Base-by-base conservation (phyloP, 2,888 invertebrate species). In the Rhingia rostrata region DNA sequence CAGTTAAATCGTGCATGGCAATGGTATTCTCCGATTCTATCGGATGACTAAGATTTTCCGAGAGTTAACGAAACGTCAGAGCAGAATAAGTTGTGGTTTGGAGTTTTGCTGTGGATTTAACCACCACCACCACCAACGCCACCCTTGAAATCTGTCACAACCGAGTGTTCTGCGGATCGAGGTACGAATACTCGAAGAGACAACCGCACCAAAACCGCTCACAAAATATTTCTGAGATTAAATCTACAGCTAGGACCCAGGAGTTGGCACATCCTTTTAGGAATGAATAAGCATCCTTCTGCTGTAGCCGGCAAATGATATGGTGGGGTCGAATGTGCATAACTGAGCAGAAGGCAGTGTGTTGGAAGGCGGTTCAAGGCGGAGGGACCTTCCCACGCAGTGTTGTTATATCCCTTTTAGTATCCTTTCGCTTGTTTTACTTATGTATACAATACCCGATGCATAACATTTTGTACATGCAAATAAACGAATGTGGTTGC, bases 1-100 rank as follows among this genome's bases (percentile, higher is more conserved):
- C 75, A 80, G 60, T 80, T 61, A 67, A 80, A 80, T 54, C 60
- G 80, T 74, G 74, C 67, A 63, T 51, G 51, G 39, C 54, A 14
- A 70, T 33, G 35, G 45, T 12, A 33, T 63, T 60, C 10, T 14
- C 4, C n/a, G n/a, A 39, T 70, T 56, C 53, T 6, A n/a, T 3
- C 49, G 12, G 9, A 10, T 22, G 49, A 41, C 64, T 47, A 33
- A 61, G 61, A 77, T 70, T 70, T 54, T 10, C 60, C 53, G 22
- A 54, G n/a, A 70, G 64, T 37, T 61, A 70, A 77, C 61, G 39
- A 77, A 77, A 70, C 61, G 77, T 70, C 70, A 56, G 61, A 63
- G 33, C 53, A 33, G 61, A 77, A 61, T 77, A 77, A 77, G 54
- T 70, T 77, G 61, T 49, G 77, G 77, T 77, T 77, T 14, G 12